A percentile compares a stretch with the other conserved stretches of the same genome.
phyloP scores from a whole-genome alignment of 2,888 invertebrate genomes.

The Phytoseiulus persimilis region DNA sequence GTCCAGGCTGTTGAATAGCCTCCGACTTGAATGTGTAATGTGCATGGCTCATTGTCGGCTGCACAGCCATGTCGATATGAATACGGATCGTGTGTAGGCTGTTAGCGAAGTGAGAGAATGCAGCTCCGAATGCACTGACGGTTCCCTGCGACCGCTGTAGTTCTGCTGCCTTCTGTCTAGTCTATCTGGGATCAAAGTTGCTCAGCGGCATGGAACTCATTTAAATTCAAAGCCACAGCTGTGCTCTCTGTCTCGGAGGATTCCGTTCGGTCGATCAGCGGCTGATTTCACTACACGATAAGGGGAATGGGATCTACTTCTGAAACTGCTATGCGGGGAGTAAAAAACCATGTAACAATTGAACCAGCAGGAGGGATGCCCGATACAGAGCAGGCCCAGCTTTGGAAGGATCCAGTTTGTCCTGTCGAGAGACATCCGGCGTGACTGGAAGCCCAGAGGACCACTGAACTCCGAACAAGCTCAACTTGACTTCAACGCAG shows the following conservation, averaged over 20 bases:
- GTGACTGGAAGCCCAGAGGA: neutral
- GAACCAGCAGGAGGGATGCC: neutral
- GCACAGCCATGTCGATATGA: neutral
- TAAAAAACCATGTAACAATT: neutral
- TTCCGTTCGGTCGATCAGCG: neutral
- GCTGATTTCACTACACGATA: neutral
- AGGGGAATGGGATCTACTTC: neutral
- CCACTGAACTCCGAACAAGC: neutral
- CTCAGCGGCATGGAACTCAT: constrained; percentile 31
- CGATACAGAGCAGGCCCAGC: neutral
- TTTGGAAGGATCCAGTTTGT: neutral
- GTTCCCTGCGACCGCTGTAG: neutral
- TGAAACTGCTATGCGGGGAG: neutral
- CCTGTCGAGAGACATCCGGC: neutral
- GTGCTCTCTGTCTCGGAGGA: constrained; percentile 6
- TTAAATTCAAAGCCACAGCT: constrained; percentile 38
- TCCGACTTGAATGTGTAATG: neutral
- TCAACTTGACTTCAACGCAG: neutral
- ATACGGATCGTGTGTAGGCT: neutral
- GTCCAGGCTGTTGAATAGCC: neutral
- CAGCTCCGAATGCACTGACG: neutral
- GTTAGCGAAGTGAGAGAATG: neutral
- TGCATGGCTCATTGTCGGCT: neutral
- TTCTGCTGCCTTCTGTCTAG: neutral
- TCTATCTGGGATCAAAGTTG: constrained; percentile 31